phyloP scores from a whole-genome alignment of 2,113 vertebrate species.

The Otis tarda region DNA sequence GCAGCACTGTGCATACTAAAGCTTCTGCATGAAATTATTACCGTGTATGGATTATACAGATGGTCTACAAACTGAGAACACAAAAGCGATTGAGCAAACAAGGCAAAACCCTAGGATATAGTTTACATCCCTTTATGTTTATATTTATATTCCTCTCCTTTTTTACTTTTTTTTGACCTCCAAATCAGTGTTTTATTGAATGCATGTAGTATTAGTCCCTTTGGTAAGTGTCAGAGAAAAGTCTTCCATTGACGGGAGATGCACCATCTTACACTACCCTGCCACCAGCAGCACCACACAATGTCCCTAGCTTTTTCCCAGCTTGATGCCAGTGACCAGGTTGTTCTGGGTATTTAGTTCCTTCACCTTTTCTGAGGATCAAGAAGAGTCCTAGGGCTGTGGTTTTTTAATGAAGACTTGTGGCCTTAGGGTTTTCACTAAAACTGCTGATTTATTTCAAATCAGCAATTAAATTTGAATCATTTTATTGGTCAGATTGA shows the following conservation, averaged over 20 bases:
- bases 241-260: neutral
- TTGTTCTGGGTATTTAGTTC: neutral
- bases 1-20: fast-evolving
- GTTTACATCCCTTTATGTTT: neutral
- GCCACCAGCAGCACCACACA: neutral
- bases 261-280: neutral
- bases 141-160: neutral
- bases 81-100: neutral
- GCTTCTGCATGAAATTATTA: slow-evolving; percentile 25
- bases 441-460: neutral
- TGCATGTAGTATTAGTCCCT: neutral
- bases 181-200: neutral
- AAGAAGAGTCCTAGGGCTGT: neutral
- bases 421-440: neutral
- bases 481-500: neutral
- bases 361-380: neutral
- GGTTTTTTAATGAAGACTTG: neutral
- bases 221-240: neutral
- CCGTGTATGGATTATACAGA: neutral
- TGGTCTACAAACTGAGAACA: neutral
- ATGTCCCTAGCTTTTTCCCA: neutral
- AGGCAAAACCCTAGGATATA: neutral
- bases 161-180: neutral
- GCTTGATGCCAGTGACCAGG: neutral
- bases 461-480: neutral